Evolutionary conservation across 2,113 vertebrate genomes (phyloP), one percentile per base, ranked within the genome.

Genomic region (Tenrec ecaudatus): DNA sequence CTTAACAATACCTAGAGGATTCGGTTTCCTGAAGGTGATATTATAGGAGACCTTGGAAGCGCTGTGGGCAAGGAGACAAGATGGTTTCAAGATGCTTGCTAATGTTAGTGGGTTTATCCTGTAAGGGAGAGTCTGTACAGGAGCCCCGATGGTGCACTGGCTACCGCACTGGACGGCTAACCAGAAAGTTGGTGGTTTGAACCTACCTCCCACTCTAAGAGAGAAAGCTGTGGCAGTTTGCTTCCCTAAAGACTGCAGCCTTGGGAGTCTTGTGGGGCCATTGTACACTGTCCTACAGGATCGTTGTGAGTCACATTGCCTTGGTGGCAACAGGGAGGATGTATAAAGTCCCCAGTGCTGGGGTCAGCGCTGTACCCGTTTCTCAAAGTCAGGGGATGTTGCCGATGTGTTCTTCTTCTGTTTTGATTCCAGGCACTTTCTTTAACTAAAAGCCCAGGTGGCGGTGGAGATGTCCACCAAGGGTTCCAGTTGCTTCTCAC

Each of bases 391-490:
- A 3, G 58, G 16, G 14, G 36, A 0, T 0, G 0, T 43, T 85
- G 64, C 90, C 0, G 1, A 1, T 31, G 17, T 82, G 0, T 23
- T 83, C 87, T 64, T 84, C 43, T 88, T 69, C 29, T 25, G 76
- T 82, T 88, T 53, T 91, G 78, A 31, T 94, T 93, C 8, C 96
- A 99, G 99, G 98, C 97, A 2, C 98, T 99, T n/a, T 98, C 94
- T 40, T 98, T 99, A 84, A 96, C 71, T n/a, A 97, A 96, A 1
- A 94, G 92, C 0, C 38, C 88, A 23, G 94, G 96, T 19, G 91
- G 27, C 23, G 93, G 90, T 2, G 84, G 86, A 75, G 97, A 97
- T 36, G 86, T 98, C 94, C 98, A 99, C 76, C 95, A 93, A 84
- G 96, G 96, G 6, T 99, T 99, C 94, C 96, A 98, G 11, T 92